A percentile compares a stretch with the other conserved stretches of the same genome.
These are phyloP conservation scores for Manacus vitellinus DNA, from an alignment of 2,113 vertebrate species.

Conservation along the genomic window DNA sequence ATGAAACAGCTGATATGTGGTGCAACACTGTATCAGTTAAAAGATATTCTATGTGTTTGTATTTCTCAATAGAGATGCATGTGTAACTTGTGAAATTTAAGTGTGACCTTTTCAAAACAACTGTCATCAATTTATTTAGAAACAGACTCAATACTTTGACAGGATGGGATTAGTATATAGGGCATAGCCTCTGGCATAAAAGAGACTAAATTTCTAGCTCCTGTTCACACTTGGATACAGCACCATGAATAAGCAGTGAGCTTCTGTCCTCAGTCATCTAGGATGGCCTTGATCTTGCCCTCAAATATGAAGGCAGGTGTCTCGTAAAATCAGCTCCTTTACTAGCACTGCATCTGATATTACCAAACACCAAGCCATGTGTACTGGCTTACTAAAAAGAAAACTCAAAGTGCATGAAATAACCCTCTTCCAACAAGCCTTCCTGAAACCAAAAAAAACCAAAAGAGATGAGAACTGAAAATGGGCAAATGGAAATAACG, in stretches of 20 bases:
- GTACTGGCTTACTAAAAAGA: not conserved
- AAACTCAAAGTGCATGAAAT: not conserved
- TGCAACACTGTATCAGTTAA: not conserved
- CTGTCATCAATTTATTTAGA: not conserved
- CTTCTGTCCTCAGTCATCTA: constrained; percentile 30
- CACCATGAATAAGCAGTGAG: constrained; percentile 20
- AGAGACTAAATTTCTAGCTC: not conserved
- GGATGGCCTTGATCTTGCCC: constrained; percentile 29
- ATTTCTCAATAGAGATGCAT: not conserved
- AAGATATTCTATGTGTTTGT: not conserved
- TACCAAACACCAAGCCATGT: not conserved
- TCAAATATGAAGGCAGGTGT: constrained; percentile 19
- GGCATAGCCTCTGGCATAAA: not conserved
- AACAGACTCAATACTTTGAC: not conserved
- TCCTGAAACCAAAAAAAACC: not conserved
- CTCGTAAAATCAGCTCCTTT: constrained; percentile 42
- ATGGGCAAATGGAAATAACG: not conserved
- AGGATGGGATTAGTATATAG: not conserved
- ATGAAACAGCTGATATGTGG: not conserved
- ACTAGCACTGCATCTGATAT: constrained; percentile 3
- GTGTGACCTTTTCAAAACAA: not conserved
- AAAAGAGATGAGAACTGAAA: not conserved
- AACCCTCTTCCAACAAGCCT: not conserved
- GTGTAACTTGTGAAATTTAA: not conserved
- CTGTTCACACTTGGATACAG: not conserved